Percentiles rank a stretch among this genome's conserved stretches.
These are phyloP conservation scores for Catharus fuscescens DNA, from an alignment of 2,113 vertebrate species.

Conservation along the genomic window DNA sequence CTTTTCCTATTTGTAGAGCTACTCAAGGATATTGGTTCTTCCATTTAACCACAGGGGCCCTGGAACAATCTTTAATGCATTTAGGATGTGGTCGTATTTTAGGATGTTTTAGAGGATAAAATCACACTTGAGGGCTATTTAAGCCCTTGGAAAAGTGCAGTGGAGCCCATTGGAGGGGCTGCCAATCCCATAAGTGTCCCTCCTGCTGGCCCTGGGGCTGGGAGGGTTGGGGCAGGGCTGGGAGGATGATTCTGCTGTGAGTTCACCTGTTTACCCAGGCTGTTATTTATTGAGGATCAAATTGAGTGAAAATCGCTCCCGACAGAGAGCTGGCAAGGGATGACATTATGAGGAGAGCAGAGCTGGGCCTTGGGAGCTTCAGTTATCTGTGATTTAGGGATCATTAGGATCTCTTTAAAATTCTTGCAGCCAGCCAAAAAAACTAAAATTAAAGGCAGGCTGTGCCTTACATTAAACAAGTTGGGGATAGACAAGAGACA, in stretches of 20 bases:
- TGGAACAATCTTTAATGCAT: constrained; percentile 63
- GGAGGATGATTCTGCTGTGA: constrained; percentile 50
- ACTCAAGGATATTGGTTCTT: constrained; percentile 62
- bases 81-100: constrained; percentile 69
- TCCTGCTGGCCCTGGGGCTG: constrained; percentile 3
- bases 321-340: constrained; percentile 38
- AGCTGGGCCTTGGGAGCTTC: neutral
- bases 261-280: constrained; percentile 67
- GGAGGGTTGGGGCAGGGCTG: constrained; percentile 2
- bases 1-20: constrained; percentile 34
- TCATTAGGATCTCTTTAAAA: constrained; percentile 47
- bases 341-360: constrained; percentile 31
- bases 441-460: constrained; percentile 53
- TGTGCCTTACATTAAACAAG: constrained; percentile 22
- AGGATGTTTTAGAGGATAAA: constrained; percentile 53
- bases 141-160: constrained; percentile 29
- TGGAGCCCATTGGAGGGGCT: neutral
- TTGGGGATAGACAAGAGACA: neutral
- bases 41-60: constrained; percentile 32
- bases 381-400: constrained; percentile 59
- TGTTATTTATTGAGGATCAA: constrained; percentile 67
- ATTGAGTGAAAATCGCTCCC: constrained; percentile 53
- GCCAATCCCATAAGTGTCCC: constrained; percentile 23
- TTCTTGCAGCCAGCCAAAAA: constrained; percentile 15
- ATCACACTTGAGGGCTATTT: constrained; percentile 45